Percentiles rank a stretch among this genome's conserved stretches.
Conservation (phyloP, 2,113 vertebrate genomes). For the Seriola rivoliana region DNA sequence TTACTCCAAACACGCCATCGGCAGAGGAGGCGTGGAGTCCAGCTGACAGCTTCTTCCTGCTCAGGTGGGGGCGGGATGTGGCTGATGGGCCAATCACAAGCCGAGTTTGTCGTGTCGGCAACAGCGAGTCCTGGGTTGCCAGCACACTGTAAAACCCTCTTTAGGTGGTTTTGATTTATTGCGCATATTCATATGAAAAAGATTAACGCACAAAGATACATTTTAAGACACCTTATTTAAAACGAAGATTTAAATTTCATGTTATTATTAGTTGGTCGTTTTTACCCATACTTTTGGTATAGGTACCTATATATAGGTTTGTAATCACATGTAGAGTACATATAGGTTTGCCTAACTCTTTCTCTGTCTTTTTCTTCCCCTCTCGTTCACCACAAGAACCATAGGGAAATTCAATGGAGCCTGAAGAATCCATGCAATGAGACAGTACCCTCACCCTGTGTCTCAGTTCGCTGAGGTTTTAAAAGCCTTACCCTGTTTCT, state of each 20-base stretch:
- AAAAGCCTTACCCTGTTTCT: no score
- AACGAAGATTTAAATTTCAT: accelerated
- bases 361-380: no score
- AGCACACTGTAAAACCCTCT: not conserved
- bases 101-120: not conserved
- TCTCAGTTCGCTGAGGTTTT: no score
- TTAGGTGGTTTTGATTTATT: not conserved
- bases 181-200: not conserved
- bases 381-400: no score
- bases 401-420: no score
- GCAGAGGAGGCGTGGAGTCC: not conserved
- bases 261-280: accelerated
- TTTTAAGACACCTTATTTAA: accelerated
- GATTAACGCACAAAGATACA: accelerated
- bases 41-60: conserved; percentile 47
- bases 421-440: no score
- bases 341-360: no score
- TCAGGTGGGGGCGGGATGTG: conserved; percentile 17
- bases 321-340: no score
- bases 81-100: conserved; percentile 58
- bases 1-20: conserved; percentile 7
- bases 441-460: no score
- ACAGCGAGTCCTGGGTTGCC: conserved; percentile 50
- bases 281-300: not conserved
- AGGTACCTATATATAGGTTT: not conserved